Base-by-base conservation (phyloP, 2,888 invertebrate genomes). In the Calameuta pallipes region DNA sequence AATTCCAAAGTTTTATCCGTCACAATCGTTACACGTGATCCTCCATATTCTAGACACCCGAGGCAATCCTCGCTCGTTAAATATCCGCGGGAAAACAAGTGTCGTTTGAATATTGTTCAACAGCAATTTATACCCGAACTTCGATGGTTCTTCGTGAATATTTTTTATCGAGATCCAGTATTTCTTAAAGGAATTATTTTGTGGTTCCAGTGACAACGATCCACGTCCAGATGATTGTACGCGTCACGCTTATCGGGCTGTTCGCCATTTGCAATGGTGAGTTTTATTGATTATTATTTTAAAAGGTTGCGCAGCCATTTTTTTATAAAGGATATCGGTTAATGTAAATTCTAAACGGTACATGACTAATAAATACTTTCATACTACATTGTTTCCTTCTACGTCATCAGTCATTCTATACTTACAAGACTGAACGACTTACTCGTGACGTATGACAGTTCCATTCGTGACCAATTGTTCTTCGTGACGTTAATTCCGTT, bases 211-310 rank as follows among this genome's bases (percentile, higher is more conserved):
- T 71, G 71, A 71, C 34, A 31, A 31, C 71, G 71, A 34, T 31
- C 77, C 81, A 85, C 83, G 23, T 56, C 83, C 87, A 87, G 83
- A 88, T 89, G 87, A 76, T 83, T 75, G 80, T 81, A 76, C 82
- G 84, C 84, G 78, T 85, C 79, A 75, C 82, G 70, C 75, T 87
- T 70, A 73, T 86, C 77, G 83, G 82, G 76, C 80, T 88, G 56
- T 73, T 86, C 74, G 82, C 80, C 73, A 77, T 82, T 79, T 79
- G 82, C 75, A 82, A 78, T 76, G 88, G 87, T 88, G 79, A 87
- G 87, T 85, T 35, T 71, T 71, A 34, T 71, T 71, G 71, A 56
- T 56, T 56, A 56, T 23, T 56, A 56, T 56, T 56, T 23, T 56
- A 23, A 56, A 56, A 23, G 23, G 23, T 56, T 0, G 9, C 9